These are phyloP conservation scores for Characodon lateralis DNA, from an alignment of 2,797 vertebrate species.

Conservation along the genomic window DNA sequence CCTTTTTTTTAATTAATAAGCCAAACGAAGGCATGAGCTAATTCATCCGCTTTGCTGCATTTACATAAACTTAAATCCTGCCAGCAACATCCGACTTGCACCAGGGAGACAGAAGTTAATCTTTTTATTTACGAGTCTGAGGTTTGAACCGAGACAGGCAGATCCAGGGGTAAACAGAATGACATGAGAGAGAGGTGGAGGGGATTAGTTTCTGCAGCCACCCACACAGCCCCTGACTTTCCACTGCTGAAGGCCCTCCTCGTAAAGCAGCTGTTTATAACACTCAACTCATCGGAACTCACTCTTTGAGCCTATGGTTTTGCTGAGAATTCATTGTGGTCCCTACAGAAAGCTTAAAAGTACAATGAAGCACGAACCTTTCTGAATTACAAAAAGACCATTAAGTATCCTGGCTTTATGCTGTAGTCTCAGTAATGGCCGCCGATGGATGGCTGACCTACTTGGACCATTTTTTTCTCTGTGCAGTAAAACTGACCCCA, in stretches of 20 bases:
- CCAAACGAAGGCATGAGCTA: conserved; percentile 29
- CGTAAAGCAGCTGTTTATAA: conserved; percentile 13
- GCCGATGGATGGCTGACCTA: conserved; percentile 68
- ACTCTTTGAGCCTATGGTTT: conserved; percentile 6
- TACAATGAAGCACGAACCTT: conserved; percentile 2
- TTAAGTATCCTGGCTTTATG: conserved; percentile 3
- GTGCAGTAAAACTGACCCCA: conserved; percentile 48
- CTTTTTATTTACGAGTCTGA: conserved; percentile 53
- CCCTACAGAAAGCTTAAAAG: not conserved
- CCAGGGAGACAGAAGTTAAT: conserved; percentile 44
- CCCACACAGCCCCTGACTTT: conserved; percentile 40
- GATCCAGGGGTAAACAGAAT: conserved; percentile 57
- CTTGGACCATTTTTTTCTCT: conserved; percentile 44
- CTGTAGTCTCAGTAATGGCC: conserved; percentile 27
- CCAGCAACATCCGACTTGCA: conserved; percentile 20
- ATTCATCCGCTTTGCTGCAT: conserved; percentile 21
- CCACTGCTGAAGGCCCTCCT: conserved; percentile 15
- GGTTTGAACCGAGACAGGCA: conserved; percentile 42
- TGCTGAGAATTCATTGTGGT: not conserved
- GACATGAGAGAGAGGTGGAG: conserved; percentile 31
- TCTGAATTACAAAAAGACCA: conserved; percentile 16
- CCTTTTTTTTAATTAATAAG: not conserved
- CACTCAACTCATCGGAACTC: conserved; percentile 5
- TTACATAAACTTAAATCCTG: conserved; percentile 36
- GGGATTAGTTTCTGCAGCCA: conserved; percentile 32